phyloP scores from a whole-genome alignment of 1,140 invertebrate genomes.

The Platyscapa corneri region DNA sequence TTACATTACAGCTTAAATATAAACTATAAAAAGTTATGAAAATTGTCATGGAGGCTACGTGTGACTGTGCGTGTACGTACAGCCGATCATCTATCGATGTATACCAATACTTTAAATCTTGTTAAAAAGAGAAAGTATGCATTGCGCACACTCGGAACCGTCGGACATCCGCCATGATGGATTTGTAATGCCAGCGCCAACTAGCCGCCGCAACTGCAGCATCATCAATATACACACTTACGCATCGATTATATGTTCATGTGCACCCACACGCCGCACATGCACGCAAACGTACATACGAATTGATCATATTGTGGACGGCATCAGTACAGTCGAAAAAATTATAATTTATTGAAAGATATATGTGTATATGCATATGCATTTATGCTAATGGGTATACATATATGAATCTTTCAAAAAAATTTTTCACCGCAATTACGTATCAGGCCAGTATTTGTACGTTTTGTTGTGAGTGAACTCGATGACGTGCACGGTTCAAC shows the following conservation, averaged over 20 bases:
- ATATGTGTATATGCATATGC: neutral
- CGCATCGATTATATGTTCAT: neutral
- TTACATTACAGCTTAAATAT: no score
- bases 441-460: neutral
- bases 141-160: neutral
- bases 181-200: slow-evolving; percentile 2
- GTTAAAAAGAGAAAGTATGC: slow-evolving; percentile 1
- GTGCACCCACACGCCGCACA: neutral
- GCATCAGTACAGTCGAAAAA: neutral
- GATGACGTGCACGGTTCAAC: slow-evolving; percentile 25
- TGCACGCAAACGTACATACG: no score
- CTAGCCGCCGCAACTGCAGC: neutral
- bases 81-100: no score
- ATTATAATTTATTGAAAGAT: neutral
- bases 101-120: neutral
- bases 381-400: neutral
- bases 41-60: no score
- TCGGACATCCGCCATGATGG: slow-evolving; percentile 14
- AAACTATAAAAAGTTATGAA: no score
- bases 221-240: no score
- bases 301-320: neutral
- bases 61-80: no score
- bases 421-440: neutral
- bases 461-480: slow-evolving; percentile 25
- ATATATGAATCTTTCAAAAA: neutral